Percentiles rank a stretch among this genome's conserved stretches.
phyloP scores from a whole-genome alignment of 2,888 invertebrate genomes.

The Ophioninae sp. region DNA sequence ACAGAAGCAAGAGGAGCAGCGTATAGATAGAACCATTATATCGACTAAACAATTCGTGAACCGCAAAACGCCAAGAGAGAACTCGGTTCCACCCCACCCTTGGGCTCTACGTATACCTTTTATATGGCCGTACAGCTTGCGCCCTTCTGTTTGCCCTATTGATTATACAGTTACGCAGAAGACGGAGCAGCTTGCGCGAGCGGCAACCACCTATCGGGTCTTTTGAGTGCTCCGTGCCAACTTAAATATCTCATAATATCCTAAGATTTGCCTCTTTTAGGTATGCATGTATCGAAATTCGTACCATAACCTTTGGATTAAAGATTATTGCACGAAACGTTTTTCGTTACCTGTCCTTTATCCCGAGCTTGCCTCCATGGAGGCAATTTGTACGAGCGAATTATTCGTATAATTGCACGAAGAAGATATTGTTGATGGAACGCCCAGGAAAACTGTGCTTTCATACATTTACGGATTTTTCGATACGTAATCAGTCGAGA shows the following conservation, averaged over 20 bases:
- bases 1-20: conserved; percentile 31
- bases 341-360: not conserved
- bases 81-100: conserved; percentile 24
- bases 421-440: not conserved
- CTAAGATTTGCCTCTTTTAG: not conserved
- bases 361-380: not conserved
- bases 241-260: conserved; percentile 37
- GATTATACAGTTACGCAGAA: conserved; percentile 72
- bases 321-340: conserved; percentile 1
- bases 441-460: not conserved
- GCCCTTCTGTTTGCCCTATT: conserved; percentile 73
- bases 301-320: conserved; percentile 31
- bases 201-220: conserved; percentile 36
- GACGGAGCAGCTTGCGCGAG: conserved; percentile 50
- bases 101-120: conserved; percentile 60
- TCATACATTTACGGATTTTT: not conserved
- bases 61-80: conserved; percentile 59
- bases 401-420: not conserved
- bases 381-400: not conserved
- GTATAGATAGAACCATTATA: conserved; percentile 64
- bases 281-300: conserved; percentile 10
- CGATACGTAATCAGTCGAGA: not conserved
- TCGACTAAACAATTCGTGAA: conserved; percentile 68
- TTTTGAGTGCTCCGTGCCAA: conserved; percentile 32
- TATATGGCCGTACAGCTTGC: conserved; percentile 65